phyloP scores from a whole-genome alignment of 2,113 vertebrate species.

The Chroicocephalus ridibundus region DNA sequence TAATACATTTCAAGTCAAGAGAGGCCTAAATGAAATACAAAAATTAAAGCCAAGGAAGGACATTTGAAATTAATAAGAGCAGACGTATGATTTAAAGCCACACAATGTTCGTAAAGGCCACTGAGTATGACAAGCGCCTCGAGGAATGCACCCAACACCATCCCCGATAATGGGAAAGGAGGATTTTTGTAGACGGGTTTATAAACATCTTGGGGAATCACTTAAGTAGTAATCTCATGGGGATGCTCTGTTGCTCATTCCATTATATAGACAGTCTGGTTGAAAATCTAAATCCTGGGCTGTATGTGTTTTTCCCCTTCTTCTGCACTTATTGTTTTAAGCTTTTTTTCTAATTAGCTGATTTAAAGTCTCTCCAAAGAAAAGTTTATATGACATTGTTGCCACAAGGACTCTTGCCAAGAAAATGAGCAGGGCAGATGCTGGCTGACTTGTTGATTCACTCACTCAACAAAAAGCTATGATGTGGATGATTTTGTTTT shows the following conservation, averaged over 20 bases:
- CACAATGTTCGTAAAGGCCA: neutral
- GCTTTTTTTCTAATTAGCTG: neutral
- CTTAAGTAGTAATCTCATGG: neutral
- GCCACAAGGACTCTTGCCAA: slow-evolving; percentile 17
- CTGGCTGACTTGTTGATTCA: neutral
- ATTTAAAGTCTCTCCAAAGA: slow-evolving; percentile 40
- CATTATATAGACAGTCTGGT: neutral
- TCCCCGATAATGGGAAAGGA: neutral
- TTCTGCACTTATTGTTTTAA: slow-evolving; percentile 2
- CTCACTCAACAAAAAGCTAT: slow-evolving; percentile 10
- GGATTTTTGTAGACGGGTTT: neutral
- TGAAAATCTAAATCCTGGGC: neutral
- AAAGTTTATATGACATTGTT: slow-evolving; percentile 26
- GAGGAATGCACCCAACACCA: neutral
- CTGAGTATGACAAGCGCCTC: neutral
- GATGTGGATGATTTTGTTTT: neutral
- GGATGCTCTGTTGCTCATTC: neutral
- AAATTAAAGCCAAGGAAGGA: neutral
- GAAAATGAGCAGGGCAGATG: slow-evolving; percentile 33
- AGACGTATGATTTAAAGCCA: neutral
- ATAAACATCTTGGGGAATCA: neutral
- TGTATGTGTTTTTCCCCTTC: neutral
- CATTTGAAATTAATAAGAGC: neutral
- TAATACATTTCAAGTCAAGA: neutral
- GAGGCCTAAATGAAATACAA: neutral